Evolutionary conservation across 2,888 invertebrate genomes (phyloP), one percentile per base, ranked within the genome.

Genomic region (Caenorhabditis imperialis): DNA sequence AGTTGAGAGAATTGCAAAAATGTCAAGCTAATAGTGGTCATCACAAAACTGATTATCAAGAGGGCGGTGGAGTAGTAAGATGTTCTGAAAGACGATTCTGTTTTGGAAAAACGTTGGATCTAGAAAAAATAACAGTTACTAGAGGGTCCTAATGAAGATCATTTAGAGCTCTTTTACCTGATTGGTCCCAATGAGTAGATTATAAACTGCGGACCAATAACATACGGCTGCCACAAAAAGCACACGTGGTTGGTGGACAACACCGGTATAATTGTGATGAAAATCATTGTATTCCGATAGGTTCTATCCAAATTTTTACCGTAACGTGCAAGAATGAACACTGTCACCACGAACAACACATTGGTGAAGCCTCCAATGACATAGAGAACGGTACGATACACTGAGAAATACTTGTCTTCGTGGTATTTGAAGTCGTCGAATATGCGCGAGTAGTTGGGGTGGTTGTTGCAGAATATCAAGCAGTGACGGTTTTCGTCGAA

Each of bases 191-290:
- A 0, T 18, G 16, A 23, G 35, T 53, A 60, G 23, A 69, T 1
- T 1, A 69, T 58, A 18, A 69, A 69, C 37, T 69, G 30, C 0
- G 60, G 69, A 8, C 35, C 22, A 27, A 69, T 47, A 4, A 40
- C 47, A 42, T 69, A 69, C 4, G 69, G 69, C 23, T 69, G 58
- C 16, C 27, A 60, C 1, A 45, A 6, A 14, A 69, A 69, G 33
- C 69, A 69, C 1, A 69, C 20, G 38, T 69, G 47, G 33, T 69
- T 69, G 0, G 69, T 54, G 30, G 60, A 30, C 0, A 69, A 8
- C 0, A 33, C 58, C 8, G 69, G 69, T 7, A 69, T 38, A 12
- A 69, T 37, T 14, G 40, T 54, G 27, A 60, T 69, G 33, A 47
- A 45, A 1, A 54, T n/a, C 38, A 69, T 60, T 2, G 60, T 60